A percentile compares a stretch with the other conserved stretches of the same genome.
Evolutionary conservation across 2,888 invertebrate species (phyloP).

Genomic region (Eupithecia subumbrata): DNA sequence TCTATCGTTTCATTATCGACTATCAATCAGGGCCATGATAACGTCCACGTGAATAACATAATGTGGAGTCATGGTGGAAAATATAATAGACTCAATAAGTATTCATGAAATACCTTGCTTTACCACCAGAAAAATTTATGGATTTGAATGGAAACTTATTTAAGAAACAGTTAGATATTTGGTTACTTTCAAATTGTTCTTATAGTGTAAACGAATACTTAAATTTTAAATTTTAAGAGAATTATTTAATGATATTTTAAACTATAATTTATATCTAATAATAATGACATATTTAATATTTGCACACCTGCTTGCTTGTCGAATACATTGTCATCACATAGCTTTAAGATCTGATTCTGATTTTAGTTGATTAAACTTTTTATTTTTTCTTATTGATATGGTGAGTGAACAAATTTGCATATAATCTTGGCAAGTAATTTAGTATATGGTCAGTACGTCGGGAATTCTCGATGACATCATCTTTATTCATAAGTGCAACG

Average conservation of each 20-base stretch:
- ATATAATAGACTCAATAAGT: neutral
- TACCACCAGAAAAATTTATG: too few relatives aligned
- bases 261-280: too few relatives aligned
- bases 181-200: too few relatives aligned
- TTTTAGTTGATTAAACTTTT: neutral
- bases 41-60: neutral
- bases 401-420: neutral
- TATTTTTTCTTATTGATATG: neutral
- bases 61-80: neutral
- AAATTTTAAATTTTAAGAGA: too few relatives aligned
- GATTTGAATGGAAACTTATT: too few relatives aligned
- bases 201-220: too few relatives aligned
- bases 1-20: neutral
- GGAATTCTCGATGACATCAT: constrained; percentile 45
- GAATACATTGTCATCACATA: too few relatives aligned
- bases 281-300: too few relatives aligned
- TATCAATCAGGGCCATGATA: neutral
- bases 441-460: constrained; percentile 32
- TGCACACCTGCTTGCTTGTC: too few relatives aligned
- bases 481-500: constrained; percentile 42
- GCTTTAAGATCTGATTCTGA: neutral
- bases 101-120: too few relatives aligned
- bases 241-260: too few relatives aligned
- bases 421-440: constrained; percentile 14
- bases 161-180: too few relatives aligned